Conservation (phyloP, 2,888 invertebrate genomes). For the Eutolmus rufibarbis region DNA sequence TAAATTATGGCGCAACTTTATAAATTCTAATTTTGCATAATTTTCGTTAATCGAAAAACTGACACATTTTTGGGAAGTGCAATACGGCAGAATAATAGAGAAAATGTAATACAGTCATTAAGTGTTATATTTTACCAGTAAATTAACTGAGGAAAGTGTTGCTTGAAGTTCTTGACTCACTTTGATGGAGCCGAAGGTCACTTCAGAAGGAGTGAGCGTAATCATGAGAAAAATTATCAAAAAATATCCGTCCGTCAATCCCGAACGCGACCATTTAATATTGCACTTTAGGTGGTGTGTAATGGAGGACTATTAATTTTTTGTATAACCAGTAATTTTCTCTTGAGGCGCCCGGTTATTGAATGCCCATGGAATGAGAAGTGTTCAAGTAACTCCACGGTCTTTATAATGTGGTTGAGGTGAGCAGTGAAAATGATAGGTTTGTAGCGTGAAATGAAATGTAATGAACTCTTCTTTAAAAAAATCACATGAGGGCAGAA, state of each 20-base stretch:
- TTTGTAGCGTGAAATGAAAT: not conserved
- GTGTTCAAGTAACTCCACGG: not conserved
- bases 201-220: not conserved
- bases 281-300: conserved; percentile 37
- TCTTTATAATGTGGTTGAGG: conserved; percentile 5
- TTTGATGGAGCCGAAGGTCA: conserved; percentile 8
- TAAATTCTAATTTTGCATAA: conserved; percentile 2
- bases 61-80: not conserved
- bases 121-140: conserved; percentile 23
- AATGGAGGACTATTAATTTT: conserved; percentile 42
- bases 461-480: conserved; percentile 1
- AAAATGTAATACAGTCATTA: conserved; percentile 40
- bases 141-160: not conserved
- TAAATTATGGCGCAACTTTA: not conserved
- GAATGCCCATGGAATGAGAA: conserved; percentile 34
- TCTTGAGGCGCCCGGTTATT: conserved; percentile 28
- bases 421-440: conserved; percentile 16
- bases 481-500: not conserved
- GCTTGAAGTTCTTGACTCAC: conserved; percentile 4
- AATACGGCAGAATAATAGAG: conserved; percentile 8
- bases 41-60: not conserved
- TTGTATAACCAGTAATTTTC: not conserved
- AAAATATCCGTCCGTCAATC: not conserved
- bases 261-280: conserved; percentile 22
- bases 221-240: conserved; percentile 1